Conservation (phyloP, 1,140 invertebrate species). For the Calosoma granatense region DNA sequence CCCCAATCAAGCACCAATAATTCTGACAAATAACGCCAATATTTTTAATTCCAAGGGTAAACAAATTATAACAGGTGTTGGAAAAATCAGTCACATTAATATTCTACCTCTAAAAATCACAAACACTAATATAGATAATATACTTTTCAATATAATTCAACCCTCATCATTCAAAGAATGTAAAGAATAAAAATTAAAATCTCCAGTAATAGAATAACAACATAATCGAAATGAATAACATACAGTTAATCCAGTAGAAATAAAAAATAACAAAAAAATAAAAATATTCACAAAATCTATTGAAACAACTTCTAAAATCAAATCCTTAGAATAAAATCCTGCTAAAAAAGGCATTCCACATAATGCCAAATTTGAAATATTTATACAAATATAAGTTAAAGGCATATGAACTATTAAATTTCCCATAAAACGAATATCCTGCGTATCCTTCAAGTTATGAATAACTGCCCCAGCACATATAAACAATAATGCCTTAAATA, state of each 20-base stretch:
- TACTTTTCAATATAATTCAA: conserved; percentile 31
- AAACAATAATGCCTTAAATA: conserved; percentile 56
- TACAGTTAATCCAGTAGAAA: conserved; percentile 43
- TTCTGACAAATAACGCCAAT: conserved; percentile 9
- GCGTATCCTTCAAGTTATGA: conserved; percentile 45
- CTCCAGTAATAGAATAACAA: conserved; percentile 39
- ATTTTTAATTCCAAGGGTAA: conserved; percentile 15
- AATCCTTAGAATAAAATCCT: conserved; percentile 55
- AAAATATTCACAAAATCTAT: conserved; percentile 39
- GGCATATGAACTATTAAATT: conserved; percentile 32
- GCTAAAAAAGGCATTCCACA: conserved; percentile 46
- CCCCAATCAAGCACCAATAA: not conserved
- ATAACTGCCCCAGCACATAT: conserved; percentile 48
- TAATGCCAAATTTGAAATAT: conserved; percentile 41
- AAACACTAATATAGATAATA: conserved; percentile 32
- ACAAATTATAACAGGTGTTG: conserved; percentile 15
- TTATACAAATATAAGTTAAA: conserved; percentile 37
- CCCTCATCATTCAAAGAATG: conserved; percentile 37
- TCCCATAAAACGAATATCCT: conserved; percentile 51
- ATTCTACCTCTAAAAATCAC: conserved; percentile 14
- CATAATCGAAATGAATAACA: conserved; percentile 43
- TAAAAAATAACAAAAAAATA: conserved; percentile 40
- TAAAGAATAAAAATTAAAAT: conserved; percentile 36
- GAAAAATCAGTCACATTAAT: conserved; percentile 20
- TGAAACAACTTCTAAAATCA: conserved; percentile 45